Evolutionary conservation across 1,140 invertebrate species (phyloP), one percentile per base, ranked within the genome.

Genomic region (Zaprionus africanus): DNA sequence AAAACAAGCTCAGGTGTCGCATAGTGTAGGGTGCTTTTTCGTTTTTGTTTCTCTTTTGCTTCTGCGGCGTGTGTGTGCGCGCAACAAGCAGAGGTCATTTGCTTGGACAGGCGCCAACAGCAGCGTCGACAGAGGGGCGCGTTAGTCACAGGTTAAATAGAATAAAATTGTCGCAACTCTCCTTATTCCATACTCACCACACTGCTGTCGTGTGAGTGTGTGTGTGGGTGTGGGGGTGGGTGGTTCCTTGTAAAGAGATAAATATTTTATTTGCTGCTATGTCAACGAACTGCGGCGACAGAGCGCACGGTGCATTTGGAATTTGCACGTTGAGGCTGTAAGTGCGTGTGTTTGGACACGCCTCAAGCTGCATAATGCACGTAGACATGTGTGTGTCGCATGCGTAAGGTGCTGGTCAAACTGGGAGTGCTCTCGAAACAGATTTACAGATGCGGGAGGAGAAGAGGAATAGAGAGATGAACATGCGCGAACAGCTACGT

Each of bases 51-150:
- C 2, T 43, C 38, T n/a, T 46, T 15, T 22, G 19, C 24, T 46
- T 12, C 15, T 26, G 24, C 5, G 28, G 38, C n/a, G 11, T n/a
- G 15, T 58, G 22, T 31, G 19, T 7, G 13, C 36, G 26, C 15
- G 6, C 41, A 46, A 46, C 17, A 54, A 36, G 65, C 72, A 79
- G 67, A 79, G 76, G 76, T 76, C 76, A 79, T 70, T 78, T 79
- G 73, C 58, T 69, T 75, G 57, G 41, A 34, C 59, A 59, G 71
- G 65, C 60, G 64, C 60, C 76, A 62, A 53, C 3, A 51, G 46
- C 31, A 34, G 46, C 46, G 19, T 11, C 46, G 4, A 19, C 46
- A 51, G 46, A 4, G 43, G 26, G 36, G 1, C 24, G 36, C 64
- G 71, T 75, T 53, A 64, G 59, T 70, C 73, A 70, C 66, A 70